phyloP scores from a whole-genome alignment of 1,140 invertebrate genomes.

The Megalonaias nervosa region DNA sequence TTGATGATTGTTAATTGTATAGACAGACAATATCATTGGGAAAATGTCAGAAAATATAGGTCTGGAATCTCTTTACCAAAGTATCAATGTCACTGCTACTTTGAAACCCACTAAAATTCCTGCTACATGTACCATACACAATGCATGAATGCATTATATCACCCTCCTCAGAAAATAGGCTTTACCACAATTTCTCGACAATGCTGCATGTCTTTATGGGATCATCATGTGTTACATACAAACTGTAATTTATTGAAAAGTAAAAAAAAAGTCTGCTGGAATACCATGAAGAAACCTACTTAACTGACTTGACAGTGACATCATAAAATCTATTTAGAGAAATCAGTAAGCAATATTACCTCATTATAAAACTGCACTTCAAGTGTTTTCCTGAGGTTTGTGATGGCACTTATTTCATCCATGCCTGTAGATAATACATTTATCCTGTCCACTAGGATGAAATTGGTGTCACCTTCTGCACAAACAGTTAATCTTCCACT shows the following conservation, averaged over 20 bases:
- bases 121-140: too few species aligned
- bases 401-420: slow-evolving; percentile 18
- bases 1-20: too few species aligned
- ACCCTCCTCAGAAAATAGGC: too few species aligned
- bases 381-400: slow-evolving; percentile 19
- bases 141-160: too few species aligned
- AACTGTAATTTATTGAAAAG: background rate
- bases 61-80: too few species aligned
- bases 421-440: slow-evolving; percentile 24
- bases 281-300: background rate
- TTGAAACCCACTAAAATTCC: too few species aligned
- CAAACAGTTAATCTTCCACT: slow-evolving; percentile 9
- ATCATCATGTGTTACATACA: background rate
- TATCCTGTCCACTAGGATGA: slow-evolving; percentile 17
- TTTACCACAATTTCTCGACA: background rate
- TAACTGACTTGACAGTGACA: background rate
- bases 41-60: too few species aligned
- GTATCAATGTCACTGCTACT: too few species aligned
- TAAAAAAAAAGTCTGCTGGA: background rate
- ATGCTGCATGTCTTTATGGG: background rate
- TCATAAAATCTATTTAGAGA: background rate
- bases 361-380: slow-evolving; percentile 41
- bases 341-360: slow-evolving; percentile 12
- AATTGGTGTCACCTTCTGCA: slow-evolving; percentile 26
- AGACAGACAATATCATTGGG: too few species aligned